Conservation (phyloP, 2,797 vertebrate species). For the Xiphorhynchus erythropygius region DNA sequence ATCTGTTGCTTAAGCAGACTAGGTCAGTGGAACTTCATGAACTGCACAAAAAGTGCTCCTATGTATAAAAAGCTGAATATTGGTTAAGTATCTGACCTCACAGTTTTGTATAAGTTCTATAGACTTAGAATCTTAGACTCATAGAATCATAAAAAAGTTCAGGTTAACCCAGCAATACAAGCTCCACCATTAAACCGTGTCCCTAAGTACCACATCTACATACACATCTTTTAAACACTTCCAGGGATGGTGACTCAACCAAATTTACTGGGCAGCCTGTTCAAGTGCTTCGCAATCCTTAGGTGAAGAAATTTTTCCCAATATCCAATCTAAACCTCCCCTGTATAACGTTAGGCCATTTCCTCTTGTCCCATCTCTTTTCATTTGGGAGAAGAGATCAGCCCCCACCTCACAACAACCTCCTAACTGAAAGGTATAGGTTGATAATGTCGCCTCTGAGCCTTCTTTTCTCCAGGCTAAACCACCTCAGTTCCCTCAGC, state of each 20-base stretch:
- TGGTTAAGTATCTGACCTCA: neutral
- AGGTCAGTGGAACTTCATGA: neutral
- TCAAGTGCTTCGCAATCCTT: neutral
- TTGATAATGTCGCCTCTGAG: accelerated
- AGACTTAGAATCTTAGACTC: neutral
- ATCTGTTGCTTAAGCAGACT: neutral
- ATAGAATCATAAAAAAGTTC: neutral
- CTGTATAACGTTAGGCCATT: neutral
- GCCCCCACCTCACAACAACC: neutral
- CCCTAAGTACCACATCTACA: neutral
- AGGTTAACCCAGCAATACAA: neutral
- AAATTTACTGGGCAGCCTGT: neutral
- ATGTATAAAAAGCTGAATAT: neutral
- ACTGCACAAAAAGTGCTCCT: neutral
- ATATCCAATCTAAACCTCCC: neutral
- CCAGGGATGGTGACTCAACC: neutral
- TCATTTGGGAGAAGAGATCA: neutral
- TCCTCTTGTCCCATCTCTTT: neutral
- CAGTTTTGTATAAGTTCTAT: neutral
- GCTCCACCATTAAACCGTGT: neutral
- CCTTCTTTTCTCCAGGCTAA: neutral
- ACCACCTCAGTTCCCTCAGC: neutral
- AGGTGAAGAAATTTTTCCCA: neutral
- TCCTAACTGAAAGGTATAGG: neutral
- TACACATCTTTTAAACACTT: neutral